Percentiles rank a stretch among this genome's conserved stretches.
Conservation (phyloP, 2,113 vertebrate species). For the Nanorana parkeri region DNA sequence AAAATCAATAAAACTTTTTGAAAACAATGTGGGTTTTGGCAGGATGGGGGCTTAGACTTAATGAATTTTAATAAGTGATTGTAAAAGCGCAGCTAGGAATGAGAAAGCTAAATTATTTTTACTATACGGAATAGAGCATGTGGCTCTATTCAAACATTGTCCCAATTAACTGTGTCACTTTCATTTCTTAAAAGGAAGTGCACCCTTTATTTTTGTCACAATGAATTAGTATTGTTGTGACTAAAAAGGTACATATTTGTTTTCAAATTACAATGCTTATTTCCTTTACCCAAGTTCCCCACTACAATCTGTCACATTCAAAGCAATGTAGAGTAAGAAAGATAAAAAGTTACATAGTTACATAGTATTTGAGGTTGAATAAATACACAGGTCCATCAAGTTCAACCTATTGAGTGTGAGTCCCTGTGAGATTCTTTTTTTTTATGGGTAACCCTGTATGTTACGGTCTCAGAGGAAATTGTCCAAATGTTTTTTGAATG, state of each 20-base stretch:
- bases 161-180: slow-evolving; percentile 24
- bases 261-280: not conserved
- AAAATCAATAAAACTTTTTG: slow-evolving; percentile 28
- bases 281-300: too few species aligned
- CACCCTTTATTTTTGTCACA: slow-evolving; percentile 17
- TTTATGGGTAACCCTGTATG: too few species aligned
- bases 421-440: too few species aligned
- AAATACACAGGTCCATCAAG: too few species aligned
- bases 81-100: slow-evolving; percentile 27
- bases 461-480: too few species aligned
- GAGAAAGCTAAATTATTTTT: not conserved
- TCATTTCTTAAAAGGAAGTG: slow-evolving; percentile 2
- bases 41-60: slow-evolving; percentile 6
- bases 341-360: too few species aligned
- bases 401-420: too few species aligned
- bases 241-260: not conserved
- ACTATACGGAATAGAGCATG: not conserved
- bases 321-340: too few species aligned
- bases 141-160: not conserved
- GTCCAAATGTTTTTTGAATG: too few species aligned
- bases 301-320: too few species aligned
- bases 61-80: slow-evolving; percentile 45
- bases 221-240: not conserved
- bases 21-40: slow-evolving; percentile 25
- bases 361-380: too few species aligned